These are phyloP conservation scores for Seriola quinqueradiata DNA, from an alignment of 2,113 vertebrate species.

Conservation along the genomic window DNA sequence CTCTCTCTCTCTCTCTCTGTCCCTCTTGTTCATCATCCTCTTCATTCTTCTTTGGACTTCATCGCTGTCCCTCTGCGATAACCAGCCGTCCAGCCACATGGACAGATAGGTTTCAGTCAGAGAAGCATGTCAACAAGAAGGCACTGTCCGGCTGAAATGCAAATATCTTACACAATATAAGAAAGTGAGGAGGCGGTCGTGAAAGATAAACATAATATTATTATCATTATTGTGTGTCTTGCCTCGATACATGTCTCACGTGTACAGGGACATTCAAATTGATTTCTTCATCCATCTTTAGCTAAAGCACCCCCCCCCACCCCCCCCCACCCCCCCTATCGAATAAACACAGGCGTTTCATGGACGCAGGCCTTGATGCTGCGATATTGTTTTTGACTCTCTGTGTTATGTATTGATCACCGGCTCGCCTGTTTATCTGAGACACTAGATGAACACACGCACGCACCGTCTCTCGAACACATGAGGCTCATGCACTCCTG, in stretches of 20 bases:
- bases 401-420: conserved; percentile 79
- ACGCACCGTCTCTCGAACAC: conserved; percentile 3
- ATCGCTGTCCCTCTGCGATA: conserved; percentile 60
- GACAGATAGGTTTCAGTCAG: conserved; percentile 49
- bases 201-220: not conserved
- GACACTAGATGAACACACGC: conserved; percentile 70
- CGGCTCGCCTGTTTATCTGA: conserved; percentile 76
- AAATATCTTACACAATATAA: conserved; percentile 2
- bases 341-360: conserved; percentile 60
- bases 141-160: conserved; percentile 9
- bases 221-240: not conserved
- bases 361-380: conserved; percentile 62
- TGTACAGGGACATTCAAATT: conserved; percentile 38
- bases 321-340: conserved; percentile 23
- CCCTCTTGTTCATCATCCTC: conserved; percentile 32
- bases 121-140: conserved; percentile 18
- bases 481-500: conserved; percentile 3
- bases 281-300: conserved; percentile 63
- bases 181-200: not conserved
- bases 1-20: conserved; percentile 23
- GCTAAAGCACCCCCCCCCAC: conserved; percentile 33
- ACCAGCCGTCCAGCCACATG: conserved; percentile 32
- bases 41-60: conserved; percentile 29
- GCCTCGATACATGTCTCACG: conserved; percentile 39
- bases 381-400: conserved; percentile 78